Base-by-base conservation (phyloP, 2,888 invertebrate species). In the Dorcus hopei region DNA sequence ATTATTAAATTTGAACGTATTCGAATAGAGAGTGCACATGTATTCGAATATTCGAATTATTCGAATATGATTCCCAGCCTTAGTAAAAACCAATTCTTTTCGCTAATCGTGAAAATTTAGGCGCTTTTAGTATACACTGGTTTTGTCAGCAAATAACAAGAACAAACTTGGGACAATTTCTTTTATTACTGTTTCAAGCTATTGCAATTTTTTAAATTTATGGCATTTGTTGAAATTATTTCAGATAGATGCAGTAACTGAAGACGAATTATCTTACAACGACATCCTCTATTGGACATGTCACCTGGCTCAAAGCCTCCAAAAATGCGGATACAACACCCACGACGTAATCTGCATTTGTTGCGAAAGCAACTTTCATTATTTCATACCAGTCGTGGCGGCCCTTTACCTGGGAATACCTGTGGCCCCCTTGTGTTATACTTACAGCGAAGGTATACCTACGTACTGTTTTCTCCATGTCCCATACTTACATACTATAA, bases 321-420 rank as follows among this genome's bases (percentile, higher is more conserved):
- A 64, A 43, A 63, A 48, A 11, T 54, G 57, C 11, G 70, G 71
- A 0, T 68, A 68, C 45, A 58, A 60, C 38, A 40, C 57, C 42
- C 1, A 33, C 41, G 68, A 71, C 9, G 60, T 69, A 3, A 57
- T 74, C 6, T 49, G 70, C n/a, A 59, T 74, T 8, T 65, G 68
- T 52, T 68, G 71, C 49, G 69, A 71, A 61, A 75, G 74, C 51
- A 66, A 58, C 55, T 45, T 72, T 3, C 52, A 70, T 38, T 74
- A 69, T 51, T 71, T 66, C 54, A 61, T 68, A 16, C 72, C 72
- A 2, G 61, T 70, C 0, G 26, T 73, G n/a, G 68, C 73, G 7
- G 62, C 69, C 4, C 52, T 70, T 4, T 72, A 64, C 49, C 54
- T 69, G 7, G 74, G 73, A 3, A 66, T 69, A 3, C 60, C 61